phyloP scores from a whole-genome alignment of 2,113 vertebrate genomes.

The Gracilinanus agilis region DNA sequence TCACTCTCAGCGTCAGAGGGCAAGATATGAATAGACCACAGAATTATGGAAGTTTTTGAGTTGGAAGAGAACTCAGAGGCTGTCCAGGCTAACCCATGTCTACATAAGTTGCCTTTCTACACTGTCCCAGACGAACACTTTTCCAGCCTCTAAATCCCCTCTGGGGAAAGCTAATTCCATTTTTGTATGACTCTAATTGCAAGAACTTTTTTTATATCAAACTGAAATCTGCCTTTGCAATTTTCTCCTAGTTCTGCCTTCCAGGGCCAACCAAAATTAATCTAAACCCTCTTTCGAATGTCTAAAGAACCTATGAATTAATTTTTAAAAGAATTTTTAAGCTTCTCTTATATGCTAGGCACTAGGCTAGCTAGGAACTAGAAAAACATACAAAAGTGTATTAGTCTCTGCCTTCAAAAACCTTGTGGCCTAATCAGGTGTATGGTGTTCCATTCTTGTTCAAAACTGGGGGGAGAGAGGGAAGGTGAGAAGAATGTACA shows the following conservation, averaged over 20 bases:
- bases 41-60: neutral
- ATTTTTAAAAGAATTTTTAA: too few species aligned
- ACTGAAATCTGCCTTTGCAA: neutral
- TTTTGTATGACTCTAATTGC: neutral
- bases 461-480: too few species aligned
- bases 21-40: neutral
- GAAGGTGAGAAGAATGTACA: too few species aligned
- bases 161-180: neutral
- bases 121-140: neutral
- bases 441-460: too few species aligned
- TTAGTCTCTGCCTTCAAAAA: too few species aligned
- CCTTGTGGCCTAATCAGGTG: too few species aligned
- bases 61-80: neutral
- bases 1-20: neutral
- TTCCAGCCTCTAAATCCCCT: neutral
- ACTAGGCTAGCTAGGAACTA: too few species aligned
- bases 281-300: too few species aligned
- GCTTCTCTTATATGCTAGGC: too few species aligned
- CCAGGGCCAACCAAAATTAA: neutral
- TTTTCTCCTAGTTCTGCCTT: neutral
- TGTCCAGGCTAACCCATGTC: neutral
- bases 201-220: neutral
- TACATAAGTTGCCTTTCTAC: neutral
- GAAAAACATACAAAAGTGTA: neutral
- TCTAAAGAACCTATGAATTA: too few species aligned